Conservation (phyloP, 2,797 vertebrate genomes). For the Cryptoblepharus egeriae region DNA sequence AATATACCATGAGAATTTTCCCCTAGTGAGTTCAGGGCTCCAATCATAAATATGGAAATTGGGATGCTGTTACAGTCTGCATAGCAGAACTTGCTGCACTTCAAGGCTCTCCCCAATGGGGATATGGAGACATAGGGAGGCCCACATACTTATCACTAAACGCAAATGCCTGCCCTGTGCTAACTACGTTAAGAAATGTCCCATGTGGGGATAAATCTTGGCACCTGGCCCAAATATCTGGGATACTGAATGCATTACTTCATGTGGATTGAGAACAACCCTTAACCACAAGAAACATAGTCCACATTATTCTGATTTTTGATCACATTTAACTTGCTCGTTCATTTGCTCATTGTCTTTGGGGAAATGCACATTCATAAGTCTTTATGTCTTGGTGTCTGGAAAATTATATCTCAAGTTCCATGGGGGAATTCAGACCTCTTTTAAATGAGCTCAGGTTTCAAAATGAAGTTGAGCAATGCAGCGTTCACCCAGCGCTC, state of each 20-base stretch:
- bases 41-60: not conserved
- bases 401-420: constrained; percentile 27
- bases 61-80: too few species aligned
- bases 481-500: not conserved
- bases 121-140: not conserved
- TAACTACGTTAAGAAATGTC: not conserved
- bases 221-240: not conserved
- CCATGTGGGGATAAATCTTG: not conserved
- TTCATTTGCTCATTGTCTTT: constrained; percentile 24
- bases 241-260: not conserved
- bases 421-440: constrained; percentile 27
- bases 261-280: not conserved
- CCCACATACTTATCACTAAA: not conserved
- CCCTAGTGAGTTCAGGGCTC: not conserved
- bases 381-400: constrained; percentile 10
- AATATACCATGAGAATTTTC: too few species aligned
- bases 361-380: constrained; percentile 32
- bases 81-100: too few species aligned
- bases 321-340: constrained; percentile 32
- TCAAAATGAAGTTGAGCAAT: constrained; percentile 32
- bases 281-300: constrained; percentile 3
- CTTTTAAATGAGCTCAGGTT: constrained; percentile 25
- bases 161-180: not conserved
- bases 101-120: not conserved
- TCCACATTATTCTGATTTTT: constrained; percentile 19